phyloP scores from a whole-genome alignment of 2,113 vertebrate genomes.

The Mormoops blainvillei region DNA sequence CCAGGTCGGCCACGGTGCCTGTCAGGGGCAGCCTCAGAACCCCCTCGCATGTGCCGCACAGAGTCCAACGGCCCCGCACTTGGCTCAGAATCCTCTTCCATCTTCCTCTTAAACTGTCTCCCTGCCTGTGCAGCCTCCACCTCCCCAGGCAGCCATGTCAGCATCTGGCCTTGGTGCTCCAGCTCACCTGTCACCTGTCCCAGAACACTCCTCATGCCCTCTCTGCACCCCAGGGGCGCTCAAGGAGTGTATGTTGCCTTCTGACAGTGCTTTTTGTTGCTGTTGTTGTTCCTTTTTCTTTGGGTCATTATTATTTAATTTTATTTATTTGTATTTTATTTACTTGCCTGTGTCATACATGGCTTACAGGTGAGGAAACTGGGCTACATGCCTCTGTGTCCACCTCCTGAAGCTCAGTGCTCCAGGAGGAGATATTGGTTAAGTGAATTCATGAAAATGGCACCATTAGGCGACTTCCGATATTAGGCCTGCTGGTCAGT shows the following conservation, averaged over 20 bases:
- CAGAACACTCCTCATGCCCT: background rate
- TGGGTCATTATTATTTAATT: background rate
- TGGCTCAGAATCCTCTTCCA: background rate
- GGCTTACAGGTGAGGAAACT: background rate
- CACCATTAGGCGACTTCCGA: background rate
- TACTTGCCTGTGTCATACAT: background rate
- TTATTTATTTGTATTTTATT: background rate
- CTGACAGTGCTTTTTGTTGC: background rate
- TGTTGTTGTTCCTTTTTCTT: background rate
- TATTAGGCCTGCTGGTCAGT: background rate
- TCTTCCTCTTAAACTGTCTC: background rate
- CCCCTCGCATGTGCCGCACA: too few species aligned
- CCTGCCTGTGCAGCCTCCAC: too few species aligned
- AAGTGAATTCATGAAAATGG: background rate
- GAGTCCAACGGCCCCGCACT: fast-evolving
- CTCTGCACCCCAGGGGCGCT: background rate
- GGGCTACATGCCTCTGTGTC: background rate
- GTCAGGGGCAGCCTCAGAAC: background rate
- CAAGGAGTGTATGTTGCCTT: background rate
- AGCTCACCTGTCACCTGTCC: background rate
- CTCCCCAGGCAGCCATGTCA: background rate
- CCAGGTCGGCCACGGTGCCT: background rate
- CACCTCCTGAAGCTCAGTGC: background rate
- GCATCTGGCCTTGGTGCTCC: background rate
- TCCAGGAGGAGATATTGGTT: background rate